These are phyloP conservation scores for Ranitomeya imitator DNA, from an alignment of 2,113 vertebrate genomes.

Conservation along the genomic window DNA sequence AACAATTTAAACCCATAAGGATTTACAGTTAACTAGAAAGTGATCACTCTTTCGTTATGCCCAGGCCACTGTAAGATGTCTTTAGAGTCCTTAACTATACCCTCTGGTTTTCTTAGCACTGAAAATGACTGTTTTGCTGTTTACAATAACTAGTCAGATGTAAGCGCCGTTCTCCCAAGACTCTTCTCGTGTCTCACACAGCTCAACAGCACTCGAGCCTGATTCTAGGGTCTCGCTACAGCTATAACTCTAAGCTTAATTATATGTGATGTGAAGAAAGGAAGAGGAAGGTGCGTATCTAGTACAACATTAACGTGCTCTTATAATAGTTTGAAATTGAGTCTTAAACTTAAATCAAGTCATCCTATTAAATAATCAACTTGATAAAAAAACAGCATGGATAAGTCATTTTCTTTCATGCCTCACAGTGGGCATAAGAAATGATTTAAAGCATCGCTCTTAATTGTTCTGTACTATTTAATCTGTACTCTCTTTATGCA, in stretches of 20 bases:
- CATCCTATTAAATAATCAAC: neutral
- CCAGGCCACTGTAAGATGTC: neutral
- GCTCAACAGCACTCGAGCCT: neutral
- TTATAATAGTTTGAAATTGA: neutral
- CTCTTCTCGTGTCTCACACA: neutral
- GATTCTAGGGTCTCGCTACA: neutral
- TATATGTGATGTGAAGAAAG: neutral
- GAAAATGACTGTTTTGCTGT: conserved; percentile 12
- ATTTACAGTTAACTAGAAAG: conserved; percentile 11
- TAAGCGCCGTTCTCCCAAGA: neutral
- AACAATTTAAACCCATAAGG: conserved; percentile 15
- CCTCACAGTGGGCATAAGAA: neutral
- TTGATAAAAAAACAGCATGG: neutral
- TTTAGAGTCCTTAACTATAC: conserved; percentile 6
- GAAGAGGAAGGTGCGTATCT: neutral
- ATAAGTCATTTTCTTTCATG: neutral
- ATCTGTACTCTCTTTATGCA: neutral
- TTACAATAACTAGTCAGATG: conserved; percentile 10
- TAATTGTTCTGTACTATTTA: neutral
- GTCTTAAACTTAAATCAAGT: neutral
- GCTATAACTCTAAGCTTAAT: neutral
- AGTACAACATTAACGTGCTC: neutral
- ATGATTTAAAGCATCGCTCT: neutral
- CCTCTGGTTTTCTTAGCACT: conserved; percentile 9
- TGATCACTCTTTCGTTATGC: neutral